Conservation (phyloP, 2,113 vertebrate genomes). For the Thomomys bottae region DNA sequence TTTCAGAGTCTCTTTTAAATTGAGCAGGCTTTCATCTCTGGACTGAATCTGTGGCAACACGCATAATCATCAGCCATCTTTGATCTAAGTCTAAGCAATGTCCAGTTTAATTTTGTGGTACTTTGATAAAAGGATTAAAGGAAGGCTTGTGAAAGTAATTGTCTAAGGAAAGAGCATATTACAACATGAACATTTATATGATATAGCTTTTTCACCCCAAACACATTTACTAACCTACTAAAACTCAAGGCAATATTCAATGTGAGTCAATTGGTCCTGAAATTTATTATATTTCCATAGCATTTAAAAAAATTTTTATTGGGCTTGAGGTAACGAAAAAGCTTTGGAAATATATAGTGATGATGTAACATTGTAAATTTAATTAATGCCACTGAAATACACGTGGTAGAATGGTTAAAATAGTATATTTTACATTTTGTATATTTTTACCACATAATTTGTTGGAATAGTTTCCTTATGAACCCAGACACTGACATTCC, state of each 20-base stretch:
- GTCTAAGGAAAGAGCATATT: slow-evolving; percentile 21
- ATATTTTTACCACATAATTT: slow-evolving; percentile 26
- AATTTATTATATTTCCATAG: slow-evolving; percentile 1
- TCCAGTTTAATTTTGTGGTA: slow-evolving; percentile 60
- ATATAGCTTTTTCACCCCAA: slow-evolving; percentile 21
- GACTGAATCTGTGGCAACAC: slow-evolving; percentile 47
- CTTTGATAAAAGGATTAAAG: slow-evolving; percentile 63
- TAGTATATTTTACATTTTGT: background rate
- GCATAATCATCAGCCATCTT: slow-evolving; percentile 52
- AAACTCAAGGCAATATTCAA: slow-evolving; percentile 12
- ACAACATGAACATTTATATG: background rate
- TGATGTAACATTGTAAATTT: background rate
- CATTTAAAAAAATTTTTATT: slow-evolving; percentile 31
- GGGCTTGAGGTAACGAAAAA: background rate
- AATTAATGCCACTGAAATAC: background rate
- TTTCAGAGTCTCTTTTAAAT: slow-evolving; percentile 53
- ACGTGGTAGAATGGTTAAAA: background rate
- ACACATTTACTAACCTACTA: slow-evolving; percentile 21
- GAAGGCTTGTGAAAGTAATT: slow-evolving; percentile 34
- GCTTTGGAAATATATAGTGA: background rate
- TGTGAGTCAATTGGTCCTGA: slow-evolving; percentile 14
- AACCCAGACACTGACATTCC: background rate
- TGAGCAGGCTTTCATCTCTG: slow-evolving; percentile 67
- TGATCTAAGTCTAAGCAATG: slow-evolving; percentile 68
- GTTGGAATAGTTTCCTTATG: slow-evolving; percentile 16